Percentiles rank a stretch among this genome's conserved stretches.
Conservation (phyloP, 1,140 invertebrate species). For the Drosophila yakuba region DNA sequence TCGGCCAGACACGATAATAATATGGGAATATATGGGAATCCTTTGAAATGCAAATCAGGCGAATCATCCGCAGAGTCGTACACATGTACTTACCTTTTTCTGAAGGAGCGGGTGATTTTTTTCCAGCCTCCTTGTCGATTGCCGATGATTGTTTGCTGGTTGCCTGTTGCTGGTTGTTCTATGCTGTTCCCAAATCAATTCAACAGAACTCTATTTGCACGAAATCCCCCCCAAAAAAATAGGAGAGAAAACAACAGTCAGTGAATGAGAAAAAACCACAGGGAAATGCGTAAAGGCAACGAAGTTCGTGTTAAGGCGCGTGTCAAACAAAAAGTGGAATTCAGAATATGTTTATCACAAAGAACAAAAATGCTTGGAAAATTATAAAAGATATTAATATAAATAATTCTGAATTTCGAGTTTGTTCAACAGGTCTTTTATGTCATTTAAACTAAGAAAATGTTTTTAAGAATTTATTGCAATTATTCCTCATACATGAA, state of each 20-base stretch:
- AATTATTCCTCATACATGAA: no score
- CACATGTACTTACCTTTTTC: slow-evolving; percentile 55
- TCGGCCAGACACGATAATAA: slow-evolving; percentile 61
- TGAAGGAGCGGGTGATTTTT: slow-evolving; percentile 11
- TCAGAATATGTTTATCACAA: slow-evolving; percentile 15
- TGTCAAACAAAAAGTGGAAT: slow-evolving; percentile 26
- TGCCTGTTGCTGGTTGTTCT: slow-evolving; percentile 45
- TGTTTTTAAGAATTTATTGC: no score
- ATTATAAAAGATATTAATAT: background rate
- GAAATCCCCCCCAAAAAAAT: slow-evolving; percentile 30
- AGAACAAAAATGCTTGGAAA: background rate
- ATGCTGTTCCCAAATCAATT: slow-evolving; percentile 50
- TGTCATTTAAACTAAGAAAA: background rate
- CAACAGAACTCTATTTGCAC: slow-evolving; percentile 64
- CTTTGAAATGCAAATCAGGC: slow-evolving; percentile 66
- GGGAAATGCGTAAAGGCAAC: slow-evolving; percentile 40
- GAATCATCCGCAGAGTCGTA: slow-evolving; percentile 58
- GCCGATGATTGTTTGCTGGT: slow-evolving; percentile 51
- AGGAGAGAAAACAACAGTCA: slow-evolving; percentile 4
- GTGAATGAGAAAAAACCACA: slow-evolving; percentile 20
- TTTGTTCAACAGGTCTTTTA: background rate
- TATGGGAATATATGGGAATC: slow-evolving; percentile 45
- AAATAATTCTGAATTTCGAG: no score
- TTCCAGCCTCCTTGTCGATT: slow-evolving; percentile 14
- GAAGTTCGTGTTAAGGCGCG: slow-evolving; percentile 30